phyloP scores from a whole-genome alignment of 2,113 vertebrate species.

The Emberiza fucata region DNA sequence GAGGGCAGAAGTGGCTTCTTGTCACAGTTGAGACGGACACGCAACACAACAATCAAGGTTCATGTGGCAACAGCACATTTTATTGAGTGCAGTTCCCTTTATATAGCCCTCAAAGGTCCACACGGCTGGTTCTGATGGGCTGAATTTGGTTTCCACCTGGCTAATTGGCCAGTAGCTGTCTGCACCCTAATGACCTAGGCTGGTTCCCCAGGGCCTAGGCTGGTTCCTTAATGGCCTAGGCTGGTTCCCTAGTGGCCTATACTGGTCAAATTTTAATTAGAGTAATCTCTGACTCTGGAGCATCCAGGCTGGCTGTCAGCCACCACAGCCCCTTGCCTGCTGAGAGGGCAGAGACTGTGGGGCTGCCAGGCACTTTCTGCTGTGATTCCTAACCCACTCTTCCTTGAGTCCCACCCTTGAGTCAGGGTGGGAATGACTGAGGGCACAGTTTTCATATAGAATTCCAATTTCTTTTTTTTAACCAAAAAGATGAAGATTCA shows the following conservation, averaged over 20 bases:
- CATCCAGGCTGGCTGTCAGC: not conserved
- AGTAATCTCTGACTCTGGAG: no score
- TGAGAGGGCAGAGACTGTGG: not conserved
- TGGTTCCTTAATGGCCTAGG: no score
- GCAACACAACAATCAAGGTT: accelerated
- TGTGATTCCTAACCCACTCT: not conserved
- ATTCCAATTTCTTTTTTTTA: not conserved
- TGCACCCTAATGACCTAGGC: not conserved
- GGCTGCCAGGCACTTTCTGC: not conserved
- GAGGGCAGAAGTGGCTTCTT: not conserved
- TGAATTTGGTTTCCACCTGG: not conserved
- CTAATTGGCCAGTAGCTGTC: not conserved
- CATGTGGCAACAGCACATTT: not conserved
- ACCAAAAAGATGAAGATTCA: accelerated
- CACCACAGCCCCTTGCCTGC: not conserved
- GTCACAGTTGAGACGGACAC: not conserved
- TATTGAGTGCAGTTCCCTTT: not conserved
- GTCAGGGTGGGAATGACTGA: not conserved
- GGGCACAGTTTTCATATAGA: not conserved
- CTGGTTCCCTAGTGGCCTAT: not conserved
- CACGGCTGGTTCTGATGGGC: not conserved
- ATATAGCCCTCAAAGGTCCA: not conserved
- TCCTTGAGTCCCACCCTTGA: not conserved
- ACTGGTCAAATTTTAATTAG: not conserved
- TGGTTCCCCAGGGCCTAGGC: no score